These are phyloP conservation scores for Drosophila tanythrix DNA, from an alignment of 2,888 invertebrate species.

Conservation along the genomic window DNA sequence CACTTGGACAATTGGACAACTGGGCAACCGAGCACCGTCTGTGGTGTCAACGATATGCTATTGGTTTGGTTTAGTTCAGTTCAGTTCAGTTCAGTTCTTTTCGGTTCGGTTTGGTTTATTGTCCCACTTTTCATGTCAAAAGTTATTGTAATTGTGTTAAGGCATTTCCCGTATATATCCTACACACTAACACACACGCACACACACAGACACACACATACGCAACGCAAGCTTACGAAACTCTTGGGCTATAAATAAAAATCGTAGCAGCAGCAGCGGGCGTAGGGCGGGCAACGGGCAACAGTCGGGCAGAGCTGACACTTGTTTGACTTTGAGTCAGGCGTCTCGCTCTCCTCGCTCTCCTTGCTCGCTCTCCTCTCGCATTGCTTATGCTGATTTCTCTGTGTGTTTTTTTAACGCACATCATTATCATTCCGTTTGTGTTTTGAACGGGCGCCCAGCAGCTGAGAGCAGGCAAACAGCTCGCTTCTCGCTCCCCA, in stretches of 20 bases:
- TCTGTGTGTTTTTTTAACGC: slow-evolving; percentile 71
- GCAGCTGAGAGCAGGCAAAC: slow-evolving; percentile 51
- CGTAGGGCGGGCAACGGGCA: background rate
- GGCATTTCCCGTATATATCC: slow-evolving; percentile 80
- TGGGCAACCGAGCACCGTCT: slow-evolving; percentile 61
- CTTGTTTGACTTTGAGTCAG: slow-evolving; percentile 75
- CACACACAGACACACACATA: slow-evolving; percentile 8
- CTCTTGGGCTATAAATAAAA: slow-evolving; percentile 66
- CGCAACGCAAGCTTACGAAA: slow-evolving; percentile 16
- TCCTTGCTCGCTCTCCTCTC: background rate
- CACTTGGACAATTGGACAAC: slow-evolving; percentile 58
- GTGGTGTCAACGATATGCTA: slow-evolving; percentile 68
- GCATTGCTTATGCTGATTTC: slow-evolving; percentile 30
- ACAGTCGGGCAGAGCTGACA: slow-evolving; percentile 46
- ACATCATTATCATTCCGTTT: slow-evolving; percentile 83
- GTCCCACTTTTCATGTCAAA: slow-evolving; percentile 81
- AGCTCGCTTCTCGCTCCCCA: background rate
- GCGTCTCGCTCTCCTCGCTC: slow-evolving; percentile 15
- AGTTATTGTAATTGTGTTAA: slow-evolving; percentile 81
- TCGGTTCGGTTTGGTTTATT: slow-evolving; percentile 72
- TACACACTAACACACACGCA: slow-evolving; percentile 35
- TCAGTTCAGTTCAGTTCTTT: slow-evolving; percentile 30
- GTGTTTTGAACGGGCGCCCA: slow-evolving; percentile 79
- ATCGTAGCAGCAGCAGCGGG: slow-evolving; percentile 29
- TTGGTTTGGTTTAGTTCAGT: slow-evolving; percentile 42